Evolutionary conservation across 2,888 invertebrate genomes (phyloP), one percentile per base, ranked within the genome.

Genomic region (Drosophila kambysellisi): DNA sequence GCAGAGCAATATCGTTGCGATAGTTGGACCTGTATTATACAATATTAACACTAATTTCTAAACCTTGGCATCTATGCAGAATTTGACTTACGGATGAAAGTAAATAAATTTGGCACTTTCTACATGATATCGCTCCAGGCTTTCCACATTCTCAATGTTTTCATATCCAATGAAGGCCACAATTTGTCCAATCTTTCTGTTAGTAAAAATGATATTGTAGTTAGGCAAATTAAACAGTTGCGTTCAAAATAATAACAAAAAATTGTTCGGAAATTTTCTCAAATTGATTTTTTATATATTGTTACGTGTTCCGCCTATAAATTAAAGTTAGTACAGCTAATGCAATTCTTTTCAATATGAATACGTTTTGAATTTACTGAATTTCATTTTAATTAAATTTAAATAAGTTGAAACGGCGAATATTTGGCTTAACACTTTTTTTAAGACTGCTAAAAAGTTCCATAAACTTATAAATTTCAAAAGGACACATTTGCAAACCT

Each of bases 1-100:
- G 76, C 33, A 93, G 67, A 1, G 92, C 92, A 51, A 93, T 93
- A 54, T 93, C 93, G 79, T 93, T 92, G 41, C 87, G 91, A 48
- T 91, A 88, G 67, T 84, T 89, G 20, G 80, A 83, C 8, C 93
- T 93, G 58, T 15, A 29, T 54, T 11, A 12, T 15, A 35, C 8
- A 3, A 29, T 53, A 15, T 25, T n/a, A 33, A 32, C 17, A 56
- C 8, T 32, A 32, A 7, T 9, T 9, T 32, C 15, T 15, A 0
- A 43, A 20, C 11, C 2, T 30, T 32, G 15, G 25, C 25, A 46
- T 15, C 25, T 7, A 7, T 5, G 4, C 2, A 8, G 15, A 15
- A 4, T 46, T 46, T 46, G 15, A 46, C 91, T 87, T 77, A 93
- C 93, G 92, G 90, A 52, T 89, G 83, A 79, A 92, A 92, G 58